Percentiles rank a stretch among this genome's conserved stretches.
phyloP scores from a whole-genome alignment of 2,888 invertebrate genomes.

The Philaethria dido region DNA sequence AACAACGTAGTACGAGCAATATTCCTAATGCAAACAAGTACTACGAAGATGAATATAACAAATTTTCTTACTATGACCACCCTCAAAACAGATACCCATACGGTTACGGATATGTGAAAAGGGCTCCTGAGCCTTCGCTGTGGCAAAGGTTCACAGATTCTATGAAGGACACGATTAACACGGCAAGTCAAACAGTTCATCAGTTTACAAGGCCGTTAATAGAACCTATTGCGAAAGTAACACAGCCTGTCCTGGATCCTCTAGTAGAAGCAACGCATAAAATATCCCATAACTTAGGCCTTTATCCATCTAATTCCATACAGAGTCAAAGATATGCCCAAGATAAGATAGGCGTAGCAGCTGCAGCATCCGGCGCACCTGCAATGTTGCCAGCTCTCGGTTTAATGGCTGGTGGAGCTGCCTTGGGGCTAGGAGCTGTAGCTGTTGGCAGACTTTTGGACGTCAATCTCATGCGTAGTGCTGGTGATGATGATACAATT shows the following conservation, averaged over 20 bases:
- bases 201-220: slow-evolving; percentile 86
- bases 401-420: slow-evolving; percentile 92
- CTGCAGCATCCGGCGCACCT: slow-evolving; percentile 80
- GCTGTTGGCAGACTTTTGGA: slow-evolving; percentile 89
- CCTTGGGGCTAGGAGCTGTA: slow-evolving; percentile 91
- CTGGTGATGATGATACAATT: slow-evolving; percentile 70
- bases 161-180: slow-evolving; percentile 88
- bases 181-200: slow-evolving; percentile 87
- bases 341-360: slow-evolving; percentile 87
- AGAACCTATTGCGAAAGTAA: slow-evolving; percentile 82
- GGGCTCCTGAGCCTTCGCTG: slow-evolving; percentile 85
- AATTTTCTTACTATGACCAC: slow-evolving; percentile 82
- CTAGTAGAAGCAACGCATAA: slow-evolving; percentile 91
- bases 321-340: slow-evolving; percentile 77
- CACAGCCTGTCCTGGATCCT: slow-evolving; percentile 88
- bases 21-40: slow-evolving; percentile 71
- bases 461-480: slow-evolving; percentile 84
- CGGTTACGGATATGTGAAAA: slow-evolving; percentile 85
- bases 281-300: slow-evolving; percentile 89
- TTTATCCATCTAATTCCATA: slow-evolving; percentile 77
- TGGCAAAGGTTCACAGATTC: slow-evolving; percentile 90
- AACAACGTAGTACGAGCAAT: slow-evolving; percentile 73
- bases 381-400: slow-evolving; percentile 90
- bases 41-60: slow-evolving; percentile 79
- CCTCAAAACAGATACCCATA: slow-evolving; percentile 80